Conservation (phyloP, 2,888 invertebrate species). For the Sthenelais limicola region DNA sequence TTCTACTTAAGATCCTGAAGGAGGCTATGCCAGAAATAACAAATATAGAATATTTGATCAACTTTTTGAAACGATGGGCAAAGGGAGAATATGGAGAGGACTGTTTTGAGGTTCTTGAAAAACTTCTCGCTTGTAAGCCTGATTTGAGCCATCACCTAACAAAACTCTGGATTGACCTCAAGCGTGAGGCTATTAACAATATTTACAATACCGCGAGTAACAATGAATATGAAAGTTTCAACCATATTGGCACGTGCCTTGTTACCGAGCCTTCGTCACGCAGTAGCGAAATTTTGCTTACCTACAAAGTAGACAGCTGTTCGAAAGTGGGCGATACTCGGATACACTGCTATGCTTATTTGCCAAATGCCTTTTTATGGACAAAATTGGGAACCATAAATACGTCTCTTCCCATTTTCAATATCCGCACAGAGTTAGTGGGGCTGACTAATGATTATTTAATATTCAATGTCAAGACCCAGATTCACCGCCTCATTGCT, state of each 20-base stretch:
- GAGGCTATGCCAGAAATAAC: conserved; percentile 18
- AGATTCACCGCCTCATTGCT: conserved; percentile 1
- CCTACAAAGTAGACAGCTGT: background rate
- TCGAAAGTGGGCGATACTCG: background rate
- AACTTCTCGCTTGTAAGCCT: too few relatives aligned
- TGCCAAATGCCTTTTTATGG: background rate
- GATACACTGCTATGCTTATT: conserved; percentile 13
- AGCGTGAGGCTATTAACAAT: too few relatives aligned
- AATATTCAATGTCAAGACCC: conserved; percentile 14
- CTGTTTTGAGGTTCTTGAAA: too few relatives aligned
- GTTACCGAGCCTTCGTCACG: too few relatives aligned
- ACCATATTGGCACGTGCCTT: too few relatives aligned
- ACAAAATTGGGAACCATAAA: background rate
- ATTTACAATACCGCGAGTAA: too few relatives aligned
- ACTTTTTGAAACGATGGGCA: too few relatives aligned
- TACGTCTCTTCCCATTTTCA: conserved; percentile 18
- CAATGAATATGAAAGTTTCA: too few relatives aligned
- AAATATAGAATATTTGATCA: background rate
- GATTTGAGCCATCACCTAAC: too few relatives aligned
- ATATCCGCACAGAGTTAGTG: background rate
- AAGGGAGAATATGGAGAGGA: too few relatives aligned
- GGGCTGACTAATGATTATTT: background rate
- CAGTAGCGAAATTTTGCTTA: background rate
- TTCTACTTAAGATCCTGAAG: background rate
- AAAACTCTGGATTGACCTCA: too few relatives aligned